Percentiles rank a stretch among this genome's conserved stretches.
Conservation (phyloP, 2,113 vertebrate species). For the Myotis lucifugus region DNA sequence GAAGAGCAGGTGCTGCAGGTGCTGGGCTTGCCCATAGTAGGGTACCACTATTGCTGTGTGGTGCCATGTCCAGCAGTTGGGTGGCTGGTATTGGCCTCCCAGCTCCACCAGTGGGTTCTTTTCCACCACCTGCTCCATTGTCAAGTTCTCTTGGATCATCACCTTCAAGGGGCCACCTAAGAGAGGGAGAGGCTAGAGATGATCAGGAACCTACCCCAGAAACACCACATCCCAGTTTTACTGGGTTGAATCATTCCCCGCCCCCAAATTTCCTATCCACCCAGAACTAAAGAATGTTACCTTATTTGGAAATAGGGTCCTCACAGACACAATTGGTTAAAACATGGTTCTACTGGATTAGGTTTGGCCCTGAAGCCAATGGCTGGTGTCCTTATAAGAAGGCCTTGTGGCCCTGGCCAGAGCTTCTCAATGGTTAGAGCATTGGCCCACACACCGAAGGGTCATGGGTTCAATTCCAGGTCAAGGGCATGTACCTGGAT, state of each 20-base stretch:
- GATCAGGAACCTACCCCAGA: neutral
- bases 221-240: neutral
- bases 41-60: conserved; percentile 88
- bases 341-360: neutral
- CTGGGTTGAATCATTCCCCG: neutral
- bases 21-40: conserved; percentile 86
- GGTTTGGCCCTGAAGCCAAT: neutral
- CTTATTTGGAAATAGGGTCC: neutral
- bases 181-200: neutral
- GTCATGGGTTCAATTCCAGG: too few species aligned
- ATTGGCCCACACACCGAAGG: too few species aligned
- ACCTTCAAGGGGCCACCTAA: conserved; percentile 87
- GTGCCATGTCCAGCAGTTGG: conserved; percentile 84
- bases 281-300: neutral
- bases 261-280: neutral
- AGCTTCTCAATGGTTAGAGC: too few species aligned
- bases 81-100: conserved; percentile 87
- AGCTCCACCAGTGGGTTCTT: conserved; percentile 87
- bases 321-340: neutral
- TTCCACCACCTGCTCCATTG: conserved; percentile 79
- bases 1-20: conserved; percentile 88
- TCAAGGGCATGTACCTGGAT: too few species aligned
- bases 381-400: neutral
- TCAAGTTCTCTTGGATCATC: conserved; percentile 84
- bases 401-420: neutral